Conservation (phyloP, 2,888 invertebrate species). For the Temnothorax rugatulus region DNA sequence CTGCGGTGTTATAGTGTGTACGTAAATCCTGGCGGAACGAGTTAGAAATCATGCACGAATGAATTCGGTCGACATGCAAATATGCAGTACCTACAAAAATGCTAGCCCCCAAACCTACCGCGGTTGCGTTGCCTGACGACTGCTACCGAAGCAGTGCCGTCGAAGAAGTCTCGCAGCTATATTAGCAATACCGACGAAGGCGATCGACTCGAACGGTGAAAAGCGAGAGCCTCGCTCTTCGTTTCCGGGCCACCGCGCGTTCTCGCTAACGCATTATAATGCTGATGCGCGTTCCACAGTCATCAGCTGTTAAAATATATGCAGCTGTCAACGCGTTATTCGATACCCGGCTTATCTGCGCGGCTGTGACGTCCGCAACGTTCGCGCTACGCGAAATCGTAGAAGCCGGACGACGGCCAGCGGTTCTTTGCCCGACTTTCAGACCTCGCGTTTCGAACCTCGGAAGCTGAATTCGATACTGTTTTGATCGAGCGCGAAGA, state of each 20-base stretch:
- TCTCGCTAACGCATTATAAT: neutral
- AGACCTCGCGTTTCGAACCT: neutral
- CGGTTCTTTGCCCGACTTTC: slow-evolving; percentile 38
- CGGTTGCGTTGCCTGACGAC: neutral
- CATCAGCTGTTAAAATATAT: slow-evolving; percentile 64
- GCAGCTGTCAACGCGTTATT: slow-evolving; percentile 57
- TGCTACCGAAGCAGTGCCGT: neutral
- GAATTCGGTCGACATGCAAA: slow-evolving; percentile 67
- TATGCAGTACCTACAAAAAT: slow-evolving; percentile 50
- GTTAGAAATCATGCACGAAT: slow-evolving; percentile 65
- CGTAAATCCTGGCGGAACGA: slow-evolving; percentile 41
- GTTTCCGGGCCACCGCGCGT: slow-evolving; percentile 2
- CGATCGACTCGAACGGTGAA: slow-evolving; percentile 14
- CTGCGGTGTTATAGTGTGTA: slow-evolving; percentile 25
- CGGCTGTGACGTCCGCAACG: slow-evolving; percentile 4
- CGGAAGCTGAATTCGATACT: slow-evolving; percentile 30
- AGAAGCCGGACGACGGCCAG: neutral
- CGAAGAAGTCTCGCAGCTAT: slow-evolving; percentile 37
- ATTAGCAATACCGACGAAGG: slow-evolving; percentile 19
- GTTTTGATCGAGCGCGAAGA: slow-evolving; percentile 8
- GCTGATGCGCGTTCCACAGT: slow-evolving; percentile 25
- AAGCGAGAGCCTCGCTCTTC: slow-evolving; percentile 11
- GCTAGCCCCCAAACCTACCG: neutral
- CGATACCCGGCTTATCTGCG: slow-evolving; percentile 42
- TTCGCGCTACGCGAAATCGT: slow-evolving; percentile 23